Evolutionary conservation across 2,888 invertebrate species (phyloP).

Genomic region (Synergus japonicus): DNA sequence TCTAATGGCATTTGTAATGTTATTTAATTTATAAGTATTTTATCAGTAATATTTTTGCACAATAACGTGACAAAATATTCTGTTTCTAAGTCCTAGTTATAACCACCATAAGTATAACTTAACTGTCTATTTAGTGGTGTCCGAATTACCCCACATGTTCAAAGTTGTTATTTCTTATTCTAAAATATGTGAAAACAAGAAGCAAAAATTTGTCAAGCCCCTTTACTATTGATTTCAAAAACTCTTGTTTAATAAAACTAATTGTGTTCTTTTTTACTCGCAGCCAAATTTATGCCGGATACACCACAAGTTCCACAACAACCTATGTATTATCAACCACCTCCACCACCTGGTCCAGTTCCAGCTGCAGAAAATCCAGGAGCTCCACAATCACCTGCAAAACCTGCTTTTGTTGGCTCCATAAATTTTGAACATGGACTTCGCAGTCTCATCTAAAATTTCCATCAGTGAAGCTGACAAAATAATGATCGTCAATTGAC

Average conservation of each 20-base stretch:
- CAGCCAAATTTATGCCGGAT: constrained; percentile 76
- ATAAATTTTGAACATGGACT: constrained; percentile 43
- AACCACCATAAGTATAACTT: too few species aligned
- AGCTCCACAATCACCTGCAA: constrained; percentile 56
- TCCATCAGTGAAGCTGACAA: background rate
- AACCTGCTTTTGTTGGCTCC: constrained; percentile 52
- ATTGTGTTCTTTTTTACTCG: constrained; percentile 50
- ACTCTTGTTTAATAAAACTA: background rate
- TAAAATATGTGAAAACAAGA: background rate
- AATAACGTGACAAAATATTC: too few species aligned
- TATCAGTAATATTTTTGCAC: too few species aligned
- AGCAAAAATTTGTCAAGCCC: background rate
- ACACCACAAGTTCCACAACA: constrained; percentile 63
- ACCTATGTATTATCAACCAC: constrained; percentile 65
- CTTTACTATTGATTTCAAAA: background rate
- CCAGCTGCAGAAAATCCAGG: constrained; percentile 49
- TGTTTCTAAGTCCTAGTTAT: too few species aligned
- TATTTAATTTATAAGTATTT: too few species aligned
- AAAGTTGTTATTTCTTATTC: background rate
- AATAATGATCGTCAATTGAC: constrained; percentile 19
- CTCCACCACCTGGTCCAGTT: constrained; percentile 54
- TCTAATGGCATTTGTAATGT: background rate
- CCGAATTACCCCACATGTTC: too few species aligned
- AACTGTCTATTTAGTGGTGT: too few species aligned
- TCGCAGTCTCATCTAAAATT: constrained; percentile 54